phyloP scores from a whole-genome alignment of 2,888 invertebrate species.

The Cylloceria caligata region DNA sequence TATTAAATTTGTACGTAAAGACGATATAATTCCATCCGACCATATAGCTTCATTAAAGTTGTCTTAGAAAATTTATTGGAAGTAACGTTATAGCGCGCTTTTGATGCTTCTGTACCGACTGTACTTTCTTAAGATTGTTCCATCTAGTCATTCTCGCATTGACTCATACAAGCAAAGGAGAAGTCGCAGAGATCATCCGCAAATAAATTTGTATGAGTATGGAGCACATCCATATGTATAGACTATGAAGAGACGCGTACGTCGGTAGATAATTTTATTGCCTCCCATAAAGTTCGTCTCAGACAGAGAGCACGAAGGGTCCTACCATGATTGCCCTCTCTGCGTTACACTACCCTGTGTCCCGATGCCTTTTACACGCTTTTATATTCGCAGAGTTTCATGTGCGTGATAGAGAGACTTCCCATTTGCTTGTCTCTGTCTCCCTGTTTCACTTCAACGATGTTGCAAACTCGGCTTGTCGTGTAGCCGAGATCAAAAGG shows the following conservation, averaged over 20 bases:
- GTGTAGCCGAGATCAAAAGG: constrained; percentile 44
- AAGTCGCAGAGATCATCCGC: background rate
- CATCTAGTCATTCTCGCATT: background rate
- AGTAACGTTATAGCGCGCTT: background rate
- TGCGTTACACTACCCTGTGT: constrained; percentile 23
- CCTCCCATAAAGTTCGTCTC: constrained; percentile 69
- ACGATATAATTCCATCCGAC: too few species aligned
- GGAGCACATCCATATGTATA: constrained; percentile 27
- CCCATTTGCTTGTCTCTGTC: constrained; percentile 14
- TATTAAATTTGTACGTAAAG: too few species aligned
- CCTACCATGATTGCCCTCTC: constrained; percentile 57
- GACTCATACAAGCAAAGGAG: constrained; percentile 13
- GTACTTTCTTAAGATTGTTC: background rate
- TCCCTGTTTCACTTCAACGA: constrained; percentile 34
- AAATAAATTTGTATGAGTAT: constrained; percentile 14
- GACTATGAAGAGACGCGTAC: constrained; percentile 60
- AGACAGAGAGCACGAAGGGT: constrained; percentile 56
- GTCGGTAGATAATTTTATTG: constrained; percentile 70
- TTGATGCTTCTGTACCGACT: background rate
- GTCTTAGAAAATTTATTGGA: background rate
- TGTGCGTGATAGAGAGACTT: constrained; percentile 46
- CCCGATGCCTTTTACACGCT: constrained; percentile 45
- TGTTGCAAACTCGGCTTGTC: constrained; percentile 29
- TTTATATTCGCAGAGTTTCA: constrained; percentile 51
- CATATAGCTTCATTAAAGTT: too few species aligned